phyloP scores from a whole-genome alignment of 1,140 invertebrate genomes.

The Propsilocerus akamusi region DNA sequence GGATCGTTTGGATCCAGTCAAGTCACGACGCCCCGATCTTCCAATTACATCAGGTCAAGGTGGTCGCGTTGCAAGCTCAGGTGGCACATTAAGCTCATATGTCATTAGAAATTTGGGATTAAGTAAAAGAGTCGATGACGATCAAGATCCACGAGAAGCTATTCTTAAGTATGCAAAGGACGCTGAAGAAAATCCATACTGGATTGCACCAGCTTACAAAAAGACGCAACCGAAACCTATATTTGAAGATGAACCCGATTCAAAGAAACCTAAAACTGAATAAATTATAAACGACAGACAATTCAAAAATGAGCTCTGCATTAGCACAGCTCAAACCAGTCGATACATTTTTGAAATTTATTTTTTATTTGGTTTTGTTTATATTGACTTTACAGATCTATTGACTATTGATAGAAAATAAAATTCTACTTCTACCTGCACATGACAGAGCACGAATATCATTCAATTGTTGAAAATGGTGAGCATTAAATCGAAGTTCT shows the following conservation, averaged over 20 bases:
- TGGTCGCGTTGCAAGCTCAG: constrained; percentile 85
- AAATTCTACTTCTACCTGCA: too few species aligned
- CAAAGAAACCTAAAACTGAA: too few species aligned
- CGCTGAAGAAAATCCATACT: constrained; percentile 92
- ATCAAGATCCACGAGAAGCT: constrained; percentile 90
- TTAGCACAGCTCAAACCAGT: too few species aligned
- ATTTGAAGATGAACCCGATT: constrained; percentile 40
- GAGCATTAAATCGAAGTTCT: too few species aligned
- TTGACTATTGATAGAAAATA: too few species aligned
- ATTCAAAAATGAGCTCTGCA: too few species aligned
- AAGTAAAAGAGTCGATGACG: constrained; percentile 84
- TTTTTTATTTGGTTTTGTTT: too few species aligned
- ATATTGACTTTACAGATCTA: too few species aligned
- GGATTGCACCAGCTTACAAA: constrained; percentile 81
- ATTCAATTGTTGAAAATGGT: too few species aligned
- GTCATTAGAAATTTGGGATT: constrained; percentile 90
- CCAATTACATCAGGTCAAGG: constrained; percentile 80
- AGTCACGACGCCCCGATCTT: constrained; percentile 83
- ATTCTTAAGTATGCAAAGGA: constrained; percentile 95
- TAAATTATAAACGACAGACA: too few species aligned
- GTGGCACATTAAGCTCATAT: constrained; percentile 91
- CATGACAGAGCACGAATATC: too few species aligned
- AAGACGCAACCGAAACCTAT: constrained; percentile 67
- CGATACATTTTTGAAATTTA: too few species aligned
- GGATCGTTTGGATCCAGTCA: constrained; percentile 76